A percentile compares a stretch with the other conserved stretches of the same genome.
Conservation (phyloP, 2,888 invertebrate genomes). For the Tiliacea aurago region DNA sequence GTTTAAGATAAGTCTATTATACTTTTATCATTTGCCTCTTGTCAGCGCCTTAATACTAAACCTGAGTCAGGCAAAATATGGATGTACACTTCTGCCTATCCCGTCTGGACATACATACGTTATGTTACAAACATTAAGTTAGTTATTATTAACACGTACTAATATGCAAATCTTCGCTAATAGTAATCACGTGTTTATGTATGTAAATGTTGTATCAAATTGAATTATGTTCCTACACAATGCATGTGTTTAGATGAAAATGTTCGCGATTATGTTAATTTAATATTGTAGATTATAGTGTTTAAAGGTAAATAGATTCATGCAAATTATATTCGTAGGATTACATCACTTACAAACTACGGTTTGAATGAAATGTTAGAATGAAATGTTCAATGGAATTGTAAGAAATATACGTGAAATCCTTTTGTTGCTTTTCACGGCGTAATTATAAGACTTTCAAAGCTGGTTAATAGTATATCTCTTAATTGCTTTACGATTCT, state of each 20-base stretch:
- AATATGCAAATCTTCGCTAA: conserved; percentile 19
- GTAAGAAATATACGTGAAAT: too few relatives aligned
- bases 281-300: conserved; percentile 8
- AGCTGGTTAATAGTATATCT: too few relatives aligned
- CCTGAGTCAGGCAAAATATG: not conserved
- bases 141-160: conserved; percentile 15
- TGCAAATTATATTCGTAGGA: not conserved
- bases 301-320: not conserved
- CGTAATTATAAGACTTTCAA: too few relatives aligned
- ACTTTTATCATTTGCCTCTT: too few relatives aligned
- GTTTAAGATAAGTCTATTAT: too few relatives aligned
- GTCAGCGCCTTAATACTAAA: too few relatives aligned
- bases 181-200: conserved; percentile 10
- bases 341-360: conserved; percentile 1
- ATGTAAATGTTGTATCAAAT: conserved; percentile 25
- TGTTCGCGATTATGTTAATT: not conserved
- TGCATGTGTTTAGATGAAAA: conserved; percentile 6
- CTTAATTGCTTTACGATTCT: too few relatives aligned
- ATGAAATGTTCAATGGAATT: too few relatives aligned
- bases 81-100: not conserved
- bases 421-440: too few relatives aligned
- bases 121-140: not conserved
- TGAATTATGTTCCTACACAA: not conserved
- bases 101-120: not conserved
- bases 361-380: not conserved